Evolutionary conservation across 2,113 vertebrate species (phyloP).

Genomic region (Lates calcarifer): DNA sequence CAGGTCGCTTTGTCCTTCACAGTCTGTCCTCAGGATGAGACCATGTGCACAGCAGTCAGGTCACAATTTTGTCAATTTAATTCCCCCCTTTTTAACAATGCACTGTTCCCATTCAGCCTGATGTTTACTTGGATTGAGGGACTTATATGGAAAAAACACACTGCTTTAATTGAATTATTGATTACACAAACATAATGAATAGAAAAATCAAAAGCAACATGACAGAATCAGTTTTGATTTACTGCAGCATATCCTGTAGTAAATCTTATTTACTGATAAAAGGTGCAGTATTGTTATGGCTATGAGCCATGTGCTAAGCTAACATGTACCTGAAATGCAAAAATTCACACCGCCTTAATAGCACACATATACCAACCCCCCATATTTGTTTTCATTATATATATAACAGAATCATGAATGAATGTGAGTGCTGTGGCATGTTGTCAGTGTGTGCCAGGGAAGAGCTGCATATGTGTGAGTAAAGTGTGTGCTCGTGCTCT

Average conservation of each 20-base stretch:
- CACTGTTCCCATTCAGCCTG: background rate
- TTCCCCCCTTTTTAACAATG: background rate
- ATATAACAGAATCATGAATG: constrained; percentile 53
- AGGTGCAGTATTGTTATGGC: background rate
- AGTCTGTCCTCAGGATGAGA: constrained; percentile 48
- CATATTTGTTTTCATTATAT: background rate
- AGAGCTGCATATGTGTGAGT: constrained; percentile 65
- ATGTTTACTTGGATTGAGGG: background rate
- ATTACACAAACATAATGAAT: background rate
- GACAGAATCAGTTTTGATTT: background rate
- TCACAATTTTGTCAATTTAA: constrained; percentile 8
- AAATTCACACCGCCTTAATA: background rate
- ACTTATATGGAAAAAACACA: background rate
- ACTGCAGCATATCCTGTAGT: background rate
- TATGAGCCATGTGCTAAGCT: background rate
- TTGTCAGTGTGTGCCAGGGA: constrained; percentile 29
- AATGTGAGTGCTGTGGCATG: background rate
- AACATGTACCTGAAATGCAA: background rate
- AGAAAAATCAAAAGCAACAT: background rate
- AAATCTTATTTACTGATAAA: background rate
- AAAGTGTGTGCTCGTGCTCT: constrained; percentile 64
- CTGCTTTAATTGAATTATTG: background rate
- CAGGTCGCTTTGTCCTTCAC: constrained; percentile 63
- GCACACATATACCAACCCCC: background rate
- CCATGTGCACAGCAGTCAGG: constrained; percentile 7